Percentiles rank a stretch among this genome's conserved stretches.
phyloP scores from a whole-genome alignment of 2,113 vertebrate species.

The Danionella cerebrum region DNA sequence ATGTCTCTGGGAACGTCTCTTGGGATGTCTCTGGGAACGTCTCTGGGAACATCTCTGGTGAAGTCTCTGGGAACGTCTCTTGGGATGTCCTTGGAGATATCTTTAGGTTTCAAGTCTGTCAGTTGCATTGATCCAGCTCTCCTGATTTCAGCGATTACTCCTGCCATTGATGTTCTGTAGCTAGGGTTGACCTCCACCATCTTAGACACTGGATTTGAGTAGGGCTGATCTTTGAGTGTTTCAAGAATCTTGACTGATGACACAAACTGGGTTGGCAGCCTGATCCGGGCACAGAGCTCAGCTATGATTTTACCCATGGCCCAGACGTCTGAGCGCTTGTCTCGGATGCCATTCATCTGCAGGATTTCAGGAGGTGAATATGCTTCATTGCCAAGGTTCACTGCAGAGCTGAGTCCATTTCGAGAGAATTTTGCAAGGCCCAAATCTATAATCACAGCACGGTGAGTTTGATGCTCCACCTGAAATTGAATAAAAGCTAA shows the following conservation, averaged over 20 bases:
- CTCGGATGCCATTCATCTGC: constrained; percentile 28
- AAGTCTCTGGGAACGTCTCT: background rate
- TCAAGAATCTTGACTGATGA: constrained; percentile 54
- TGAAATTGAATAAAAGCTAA: constrained; percentile 15
- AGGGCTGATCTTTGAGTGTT: constrained; percentile 44
- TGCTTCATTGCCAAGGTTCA: constrained; percentile 60
- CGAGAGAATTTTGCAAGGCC: constrained; percentile 62
- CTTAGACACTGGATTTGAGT: constrained; percentile 44
- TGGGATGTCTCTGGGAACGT: background rate
- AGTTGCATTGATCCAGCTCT: constrained; percentile 8
- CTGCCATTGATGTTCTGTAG: constrained; percentile 45
- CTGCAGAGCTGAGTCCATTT: constrained; percentile 52
- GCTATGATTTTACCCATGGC: constrained; percentile 66
- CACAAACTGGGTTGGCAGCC: constrained; percentile 50
- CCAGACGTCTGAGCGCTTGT: constrained; percentile 64
- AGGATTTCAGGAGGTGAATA: constrained; percentile 65
- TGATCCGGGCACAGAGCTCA: constrained; percentile 56
- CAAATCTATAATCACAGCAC: constrained; percentile 66
- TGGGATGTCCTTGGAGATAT: background rate
- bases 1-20: background rate
- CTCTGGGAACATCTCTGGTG: background rate
- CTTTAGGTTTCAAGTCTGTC: background rate
- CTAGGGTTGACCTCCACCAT: constrained; percentile 50
- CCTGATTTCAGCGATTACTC: constrained; percentile 50
- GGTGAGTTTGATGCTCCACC: constrained; percentile 62